Evolutionary conservation across 2,797 vertebrate species (phyloP).

Genomic region (Calcarius lapponicus): DNA sequence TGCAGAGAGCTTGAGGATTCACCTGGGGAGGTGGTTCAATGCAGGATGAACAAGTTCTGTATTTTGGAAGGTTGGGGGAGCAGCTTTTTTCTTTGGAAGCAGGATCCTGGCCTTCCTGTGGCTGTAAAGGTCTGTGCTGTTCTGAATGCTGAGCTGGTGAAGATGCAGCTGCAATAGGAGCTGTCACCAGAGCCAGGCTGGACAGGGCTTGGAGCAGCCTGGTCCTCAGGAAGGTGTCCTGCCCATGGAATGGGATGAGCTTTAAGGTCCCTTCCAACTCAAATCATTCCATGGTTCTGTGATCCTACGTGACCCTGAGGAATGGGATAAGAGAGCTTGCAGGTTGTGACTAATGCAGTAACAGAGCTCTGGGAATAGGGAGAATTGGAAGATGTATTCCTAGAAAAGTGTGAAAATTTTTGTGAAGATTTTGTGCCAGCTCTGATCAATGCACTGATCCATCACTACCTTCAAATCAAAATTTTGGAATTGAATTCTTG

Average conservation of each 20-base stretch:
- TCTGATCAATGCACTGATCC: background rate
- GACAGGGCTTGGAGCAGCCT: background rate
- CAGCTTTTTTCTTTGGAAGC: background rate
- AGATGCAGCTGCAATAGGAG: background rate
- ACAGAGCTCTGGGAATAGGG: background rate
- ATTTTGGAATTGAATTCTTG: background rate
- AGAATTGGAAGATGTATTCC: background rate
- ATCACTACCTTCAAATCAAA: background rate
- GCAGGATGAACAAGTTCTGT: background rate
- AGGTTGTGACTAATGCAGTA: background rate
- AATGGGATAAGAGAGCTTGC: background rate
- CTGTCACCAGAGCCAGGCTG: background rate
- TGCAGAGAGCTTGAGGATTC: background rate
- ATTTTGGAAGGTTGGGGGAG: background rate
- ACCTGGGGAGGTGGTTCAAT: background rate
- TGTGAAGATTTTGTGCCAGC: background rate
- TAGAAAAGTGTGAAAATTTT: background rate
- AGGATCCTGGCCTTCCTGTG: background rate
- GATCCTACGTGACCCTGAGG: rapidly evolving
- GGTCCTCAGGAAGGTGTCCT: background rate
- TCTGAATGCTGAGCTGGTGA: background rate
- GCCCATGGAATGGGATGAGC: background rate
- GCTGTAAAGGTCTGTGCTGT: background rate
- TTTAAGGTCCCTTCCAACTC: background rate
- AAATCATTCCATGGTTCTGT: background rate